Base-by-base conservation (phyloP, 2,888 invertebrate genomes). In the Slavum lentiscoides region DNA sequence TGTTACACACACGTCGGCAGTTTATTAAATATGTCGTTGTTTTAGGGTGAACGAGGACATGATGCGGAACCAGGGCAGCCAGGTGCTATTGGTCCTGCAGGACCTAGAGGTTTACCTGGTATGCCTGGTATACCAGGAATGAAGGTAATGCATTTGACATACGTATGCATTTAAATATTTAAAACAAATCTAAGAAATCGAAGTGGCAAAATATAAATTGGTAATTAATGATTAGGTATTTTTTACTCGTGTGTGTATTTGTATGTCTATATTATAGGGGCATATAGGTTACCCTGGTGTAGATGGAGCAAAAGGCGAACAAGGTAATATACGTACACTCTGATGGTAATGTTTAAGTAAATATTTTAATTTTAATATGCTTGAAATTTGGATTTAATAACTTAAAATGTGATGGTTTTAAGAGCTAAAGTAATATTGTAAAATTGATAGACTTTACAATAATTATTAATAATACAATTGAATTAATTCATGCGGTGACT, bases 221-320 rank as follows among this genome's bases (percentile, higher is more conserved):
- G 49, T 49, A 11, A 49, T 11, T 8, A 49, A 49, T 49, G 1
- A 15, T 49, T 49, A 49, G 9, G 13, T 49, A 49, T 1, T 49
- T 49, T 49, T 49, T 43, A 55, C 4, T 55, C 11, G 0, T 49
- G 37, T n/a, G n/a, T 15, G 7, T 19, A 43, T 58, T 49, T 30
- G 19, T 55, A 30, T 70, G 64, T 19, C 30, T 80, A 69, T 69
- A 17, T 61, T 64, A 19, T 58, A 80, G 77, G 95, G 95, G 0
- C 94, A 95, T 86, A 89, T 93, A 73, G 95, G 95, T 2, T 93
- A 91, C 84, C 91, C 90, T 21, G 95, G 95, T 30, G 87, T 92
- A 82, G 93, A 94, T 85, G 95, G 95, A 0, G 87, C 90, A 6
- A 95, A 94, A 86, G 95, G 95, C 7, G 94, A 94, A 84, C 91